A percentile compares a stretch with the other conserved stretches of the same genome.
These are phyloP conservation scores for Lutjanus argentimaculatus DNA, from an alignment of 2,797 vertebrate species.

Conservation along the genomic window DNA sequence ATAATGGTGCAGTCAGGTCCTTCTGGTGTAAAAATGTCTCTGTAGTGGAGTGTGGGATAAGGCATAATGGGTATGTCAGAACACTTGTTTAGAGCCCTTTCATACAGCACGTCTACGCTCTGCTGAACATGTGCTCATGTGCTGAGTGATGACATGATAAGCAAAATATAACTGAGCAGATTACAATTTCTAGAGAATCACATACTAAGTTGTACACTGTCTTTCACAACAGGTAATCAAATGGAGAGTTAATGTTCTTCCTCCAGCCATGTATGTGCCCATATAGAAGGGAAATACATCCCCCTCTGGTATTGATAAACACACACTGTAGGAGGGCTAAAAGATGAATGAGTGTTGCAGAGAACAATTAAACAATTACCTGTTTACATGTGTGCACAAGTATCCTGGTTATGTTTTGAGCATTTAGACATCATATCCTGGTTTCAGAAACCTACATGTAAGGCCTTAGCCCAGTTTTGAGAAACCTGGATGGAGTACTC, in stretches of 20 bases:
- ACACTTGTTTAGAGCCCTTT: not conserved
- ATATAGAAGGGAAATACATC: conserved; percentile 10
- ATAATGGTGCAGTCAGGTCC: not conserved
- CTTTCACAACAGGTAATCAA: not conserved
- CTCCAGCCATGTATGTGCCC: not conserved
- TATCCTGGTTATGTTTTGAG: too few relatives aligned
- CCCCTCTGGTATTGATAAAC: not conserved
- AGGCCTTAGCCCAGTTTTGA: too few relatives aligned
- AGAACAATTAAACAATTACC: not conserved
- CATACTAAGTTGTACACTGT: not conserved
- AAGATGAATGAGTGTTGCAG: not conserved
- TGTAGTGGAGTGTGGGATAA: not conserved
- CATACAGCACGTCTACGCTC: not conserved
- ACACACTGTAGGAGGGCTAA: not conserved
- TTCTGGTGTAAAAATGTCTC: not conserved
- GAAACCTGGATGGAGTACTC: too few relatives aligned
- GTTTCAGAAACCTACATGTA: too few relatives aligned
- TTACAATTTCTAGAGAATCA: not conserved
- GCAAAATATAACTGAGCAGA: conserved; percentile 9
- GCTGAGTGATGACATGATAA: not conserved
- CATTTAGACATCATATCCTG: too few relatives aligned
- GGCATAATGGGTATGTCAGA: not conserved
- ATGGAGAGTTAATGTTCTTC: conserved; percentile 15
- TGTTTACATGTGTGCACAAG: too few relatives aligned
- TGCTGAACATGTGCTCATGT: not conserved